phyloP scores from a whole-genome alignment of 2,888 invertebrate genomes.

The Machimus rusticus region DNA sequence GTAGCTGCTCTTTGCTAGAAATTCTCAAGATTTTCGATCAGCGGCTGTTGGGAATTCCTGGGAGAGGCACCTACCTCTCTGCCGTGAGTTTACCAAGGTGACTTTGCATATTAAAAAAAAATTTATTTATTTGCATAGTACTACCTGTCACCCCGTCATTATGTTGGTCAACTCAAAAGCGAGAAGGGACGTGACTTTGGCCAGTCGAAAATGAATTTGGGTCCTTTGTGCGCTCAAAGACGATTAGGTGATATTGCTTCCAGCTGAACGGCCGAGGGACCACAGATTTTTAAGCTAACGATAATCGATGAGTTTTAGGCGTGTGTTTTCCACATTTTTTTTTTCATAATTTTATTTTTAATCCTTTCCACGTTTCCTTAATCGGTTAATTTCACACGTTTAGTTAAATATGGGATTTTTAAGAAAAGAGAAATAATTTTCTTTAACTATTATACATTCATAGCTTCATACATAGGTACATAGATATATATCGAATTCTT shows the following conservation, averaged over 20 bases:
- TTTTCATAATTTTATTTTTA: not conserved
- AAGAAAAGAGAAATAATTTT: not conserved
- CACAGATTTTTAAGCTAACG: not conserved
- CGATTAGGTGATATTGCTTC: slow-evolving; percentile 39
- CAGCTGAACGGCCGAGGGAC: not conserved
- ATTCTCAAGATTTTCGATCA: not conserved
- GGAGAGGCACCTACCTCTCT: not conserved
- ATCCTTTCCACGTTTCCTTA: slow-evolving; percentile 25
- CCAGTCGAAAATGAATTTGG: slow-evolving; percentile 26
- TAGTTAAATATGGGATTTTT: not conserved
- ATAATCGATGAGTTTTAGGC: slow-evolving; percentile 31
- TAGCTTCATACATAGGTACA: too few species aligned
- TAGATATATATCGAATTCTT: too few species aligned
- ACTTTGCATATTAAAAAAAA: slow-evolving; percentile 34
- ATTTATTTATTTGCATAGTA: slow-evolving; percentile 37
- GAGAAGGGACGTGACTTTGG: slow-evolving; percentile 27
- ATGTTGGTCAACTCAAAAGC: slow-evolving; percentile 7
- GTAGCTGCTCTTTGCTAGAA: not conserved
- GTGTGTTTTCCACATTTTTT: slow-evolving; percentile 23
- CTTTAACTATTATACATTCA: not conserved
- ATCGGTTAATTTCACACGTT: not conserved
- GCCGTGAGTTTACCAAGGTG: slow-evolving; percentile 8
- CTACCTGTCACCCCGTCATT: slow-evolving; percentile 36
- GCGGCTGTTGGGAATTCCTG: slow-evolving; percentile 27
- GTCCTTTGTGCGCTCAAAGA: slow-evolving; percentile 7